These are phyloP conservation scores for Norana najaformis DNA, from an alignment of 2,888 invertebrate species.

Conservation along the genomic window DNA sequence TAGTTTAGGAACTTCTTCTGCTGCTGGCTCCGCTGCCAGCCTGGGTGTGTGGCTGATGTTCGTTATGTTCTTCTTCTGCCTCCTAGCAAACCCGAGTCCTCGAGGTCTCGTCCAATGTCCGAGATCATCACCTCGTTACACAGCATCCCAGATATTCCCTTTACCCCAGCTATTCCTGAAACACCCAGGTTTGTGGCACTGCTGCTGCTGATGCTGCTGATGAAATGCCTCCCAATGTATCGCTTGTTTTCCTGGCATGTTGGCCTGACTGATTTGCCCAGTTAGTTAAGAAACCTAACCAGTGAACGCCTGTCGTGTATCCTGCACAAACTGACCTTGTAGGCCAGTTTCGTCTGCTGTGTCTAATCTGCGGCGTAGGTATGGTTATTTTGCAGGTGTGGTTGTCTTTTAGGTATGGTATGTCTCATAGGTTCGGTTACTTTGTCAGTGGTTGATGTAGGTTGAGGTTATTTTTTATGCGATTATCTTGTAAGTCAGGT, in stretches of 20 bases:
- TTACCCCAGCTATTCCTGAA: slow-evolving; percentile 22
- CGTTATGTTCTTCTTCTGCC: slow-evolving; percentile 1
- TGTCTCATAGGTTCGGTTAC: background rate
- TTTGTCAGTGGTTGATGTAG: background rate
- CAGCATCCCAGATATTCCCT: background rate
- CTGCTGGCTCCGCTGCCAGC: too few relatives aligned
- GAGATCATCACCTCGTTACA: slow-evolving; percentile 26
- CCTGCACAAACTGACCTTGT: background rate
- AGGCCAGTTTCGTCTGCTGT: slow-evolving; percentile 1
- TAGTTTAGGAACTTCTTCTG: background rate
- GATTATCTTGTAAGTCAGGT: background rate
- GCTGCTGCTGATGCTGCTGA: background rate
- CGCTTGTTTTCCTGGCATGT: slow-evolving; percentile 16
- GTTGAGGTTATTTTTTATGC: background rate
- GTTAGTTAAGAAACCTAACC: background rate
- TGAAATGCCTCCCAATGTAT: background rate
- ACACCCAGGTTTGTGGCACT: slow-evolving; percentile 9
- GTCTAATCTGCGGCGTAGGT: slow-evolving; percentile 6
- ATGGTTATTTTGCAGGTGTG: slow-evolving; percentile 9
- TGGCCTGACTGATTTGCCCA: background rate
- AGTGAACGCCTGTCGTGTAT: background rate
- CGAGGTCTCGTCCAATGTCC: slow-evolving; percentile 22
- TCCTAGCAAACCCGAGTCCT: slow-evolving; percentile 22
- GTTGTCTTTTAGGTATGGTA: background rate
- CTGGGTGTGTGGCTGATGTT: background rate